Conservation (phyloP, 2,797 vertebrate species). For the Eremophila alpestris region DNA sequence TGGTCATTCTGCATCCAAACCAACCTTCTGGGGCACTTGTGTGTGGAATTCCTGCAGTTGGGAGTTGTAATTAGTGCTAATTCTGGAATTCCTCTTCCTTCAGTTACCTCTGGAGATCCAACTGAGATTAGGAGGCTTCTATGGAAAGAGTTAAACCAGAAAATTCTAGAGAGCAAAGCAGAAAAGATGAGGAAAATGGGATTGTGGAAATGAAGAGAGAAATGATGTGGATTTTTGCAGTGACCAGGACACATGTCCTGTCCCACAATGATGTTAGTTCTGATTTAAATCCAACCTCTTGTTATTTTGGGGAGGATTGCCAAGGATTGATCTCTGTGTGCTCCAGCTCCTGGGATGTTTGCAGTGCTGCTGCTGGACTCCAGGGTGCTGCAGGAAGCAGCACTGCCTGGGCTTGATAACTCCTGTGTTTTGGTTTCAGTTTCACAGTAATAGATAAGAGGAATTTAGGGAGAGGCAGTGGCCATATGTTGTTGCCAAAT, state of each 20-base stretch:
- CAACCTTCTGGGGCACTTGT: background rate
- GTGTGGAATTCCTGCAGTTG: background rate
- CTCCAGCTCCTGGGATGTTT: background rate
- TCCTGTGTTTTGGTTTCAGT: conserved; percentile 9
- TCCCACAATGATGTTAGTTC: background rate
- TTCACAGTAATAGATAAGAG: background rate
- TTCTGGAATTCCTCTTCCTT: background rate
- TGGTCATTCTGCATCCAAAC: background rate
- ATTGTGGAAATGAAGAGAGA: background rate
- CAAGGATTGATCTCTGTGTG: background rate
- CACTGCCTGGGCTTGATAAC: background rate
- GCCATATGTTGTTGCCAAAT: conserved; percentile 48
- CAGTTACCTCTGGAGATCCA: background rate
- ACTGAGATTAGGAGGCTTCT: background rate
- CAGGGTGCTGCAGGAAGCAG: background rate
- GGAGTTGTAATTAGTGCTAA: background rate
- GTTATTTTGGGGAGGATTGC: background rate
- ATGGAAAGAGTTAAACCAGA: background rate
- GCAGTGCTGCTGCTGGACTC: background rate
- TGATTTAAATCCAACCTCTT: background rate
- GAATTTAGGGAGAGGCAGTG: conserved; percentile 29
- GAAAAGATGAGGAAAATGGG: background rate
- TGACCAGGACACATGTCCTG: background rate
- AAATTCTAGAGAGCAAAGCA: background rate
- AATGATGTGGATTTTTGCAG: background rate